Evolutionary conservation across 2,888 invertebrate genomes (phyloP), one percentile per base, ranked within the genome.

Genomic region (Tricholauxania praeusta): DNA sequence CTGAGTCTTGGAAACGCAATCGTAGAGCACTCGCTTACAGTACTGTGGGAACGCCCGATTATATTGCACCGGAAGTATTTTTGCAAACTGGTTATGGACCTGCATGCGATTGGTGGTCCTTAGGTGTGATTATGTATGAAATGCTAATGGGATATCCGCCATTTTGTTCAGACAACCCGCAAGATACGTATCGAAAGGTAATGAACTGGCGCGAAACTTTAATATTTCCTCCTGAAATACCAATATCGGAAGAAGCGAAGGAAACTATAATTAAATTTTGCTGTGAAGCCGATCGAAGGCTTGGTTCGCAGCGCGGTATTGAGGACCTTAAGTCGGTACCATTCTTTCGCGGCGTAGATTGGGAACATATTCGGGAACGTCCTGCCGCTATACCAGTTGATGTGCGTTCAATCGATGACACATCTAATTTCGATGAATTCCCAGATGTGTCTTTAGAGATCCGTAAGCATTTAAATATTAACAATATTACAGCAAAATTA

Each of bases 91-190:
- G 99, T 59, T 99, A 99, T 88, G 97, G 97, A 5, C 94, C 97
- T 66, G 95, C 97, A 73, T 99, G 99, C 82, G 99, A 99, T 89
- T 99, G 98, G 97, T 99, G 99, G 99, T 98, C 98, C 76, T 90
- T 99, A 73, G 99, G 99, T 39, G 99, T 99, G 73, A 99, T 99
- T 82, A 99, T 99, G 99, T 99, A 99, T 89, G 99, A 99, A 89
- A 99, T 99, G 99, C 90, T 99, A 80, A 99, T 99, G 89, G 99
- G 99, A 28, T 99, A 99, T 88, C 99, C 99, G 76, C 99, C 99
- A 71, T 99, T 99, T 89, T 99, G 99, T 88, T 99, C 99, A 72
- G 99, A 99, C 88, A 98, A 88, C 80, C 88, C 88, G 1, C 88
- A 88, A 77, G 88, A 88, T 74, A 88, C 88, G 74, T 88, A 87